Conservation (phyloP, 2,113 vertebrate genomes). For the Nanorana parkeri region DNA sequence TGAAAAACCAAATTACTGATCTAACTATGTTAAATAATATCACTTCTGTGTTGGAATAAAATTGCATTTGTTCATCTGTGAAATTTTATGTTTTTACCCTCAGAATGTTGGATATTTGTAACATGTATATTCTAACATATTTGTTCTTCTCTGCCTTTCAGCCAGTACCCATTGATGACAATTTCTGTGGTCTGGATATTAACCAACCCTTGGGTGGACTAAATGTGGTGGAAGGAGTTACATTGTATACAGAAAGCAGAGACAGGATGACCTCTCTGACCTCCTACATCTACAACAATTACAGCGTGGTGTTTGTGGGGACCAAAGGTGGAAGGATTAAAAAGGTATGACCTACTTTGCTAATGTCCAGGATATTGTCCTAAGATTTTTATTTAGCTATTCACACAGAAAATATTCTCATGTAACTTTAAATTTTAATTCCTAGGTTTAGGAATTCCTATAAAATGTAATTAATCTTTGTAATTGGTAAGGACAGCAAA, state of each 20-base stretch:
- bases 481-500: too few relatives aligned
- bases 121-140: not conserved
- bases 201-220: slow-evolving; percentile 97
- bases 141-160: slow-evolving; percentile 63
- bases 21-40: too few relatives aligned
- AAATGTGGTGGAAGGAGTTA: slow-evolving; percentile 88
- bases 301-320: slow-evolving; percentile 95
- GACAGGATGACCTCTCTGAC: slow-evolving; percentile 95
- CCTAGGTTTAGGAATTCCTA: too few relatives aligned
- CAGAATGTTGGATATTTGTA: not conserved
- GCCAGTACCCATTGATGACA: slow-evolving; percentile 97
- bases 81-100: too few relatives aligned
- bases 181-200: slow-evolving; percentile 97
- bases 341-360: slow-evolving; percentile 81
- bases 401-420: too few relatives aligned
- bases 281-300: slow-evolving; percentile 95
- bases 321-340: slow-evolving; percentile 94
- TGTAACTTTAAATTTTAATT: too few relatives aligned
- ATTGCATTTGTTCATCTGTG: too few relatives aligned
- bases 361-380: too few relatives aligned
- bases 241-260: slow-evolving; percentile 87
- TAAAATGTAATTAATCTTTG: too few relatives aligned
- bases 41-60: too few relatives aligned
- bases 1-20: too few relatives aligned
- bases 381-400: too few relatives aligned